Evolutionary conservation across 2,888 invertebrate species (phyloP), one percentile per base, ranked within the genome.

Genomic region (Drosophila merina): DNA sequence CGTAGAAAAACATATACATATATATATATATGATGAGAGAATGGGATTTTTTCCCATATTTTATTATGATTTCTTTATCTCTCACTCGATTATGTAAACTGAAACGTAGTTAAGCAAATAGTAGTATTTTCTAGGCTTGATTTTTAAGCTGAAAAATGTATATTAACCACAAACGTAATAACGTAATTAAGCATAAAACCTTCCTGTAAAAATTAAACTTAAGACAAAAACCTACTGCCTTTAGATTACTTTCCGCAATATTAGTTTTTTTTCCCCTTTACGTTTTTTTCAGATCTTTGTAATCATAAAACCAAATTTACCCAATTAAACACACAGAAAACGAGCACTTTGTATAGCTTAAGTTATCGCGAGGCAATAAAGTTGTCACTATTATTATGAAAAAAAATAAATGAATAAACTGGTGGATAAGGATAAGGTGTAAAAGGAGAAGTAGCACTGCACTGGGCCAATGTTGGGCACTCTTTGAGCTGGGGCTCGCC

Each of bases 351-450:
- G 69, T 77, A 84, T 79, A 75, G 81, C 73, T 67, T 81, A 81
- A 84, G 82, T 69, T 72, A 36, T 71, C 67, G 73, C 56, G 73
- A 66, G 76, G 70, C 82, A 84, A 85, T 81, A 85, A 81, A 85
- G 54, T 71, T 68, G 76, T 77, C 77, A 36, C 72, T 28, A 28
- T 20, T 20, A 28, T 28, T 6, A 28, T 28, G 28, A 6, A 28
- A 28, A 28, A 28, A 75, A 8, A 7, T 5, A 9, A 7, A 25
- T 31, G 40, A 33, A 25, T 14, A 31, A 30, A 28, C 9, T 36
- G 30, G 8, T 7, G 60, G 12, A n/a, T 33, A 25, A 9, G 28
- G 9, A 14, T 20, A 20, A 20, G 20, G 45, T 4, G 1, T 4
- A 25, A 25, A 44, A 26, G 58, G 30, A 58, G 59, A 26, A 31